phyloP scores from a whole-genome alignment of 2,888 invertebrate species.

The Nemurella pictetii region DNA sequence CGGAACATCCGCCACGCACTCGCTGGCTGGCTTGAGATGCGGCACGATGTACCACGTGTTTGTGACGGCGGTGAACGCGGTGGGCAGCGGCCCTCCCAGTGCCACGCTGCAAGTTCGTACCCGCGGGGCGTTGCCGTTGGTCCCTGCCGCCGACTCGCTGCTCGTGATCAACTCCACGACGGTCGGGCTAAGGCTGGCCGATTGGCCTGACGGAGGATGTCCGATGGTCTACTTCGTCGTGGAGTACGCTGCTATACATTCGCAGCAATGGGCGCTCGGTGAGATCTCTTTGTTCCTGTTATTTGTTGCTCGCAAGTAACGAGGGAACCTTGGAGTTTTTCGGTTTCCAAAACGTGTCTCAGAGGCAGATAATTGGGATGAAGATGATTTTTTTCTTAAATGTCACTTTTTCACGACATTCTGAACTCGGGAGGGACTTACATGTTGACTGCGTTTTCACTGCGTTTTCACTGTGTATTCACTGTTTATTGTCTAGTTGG shows the following conservation, averaged over 20 bases:
- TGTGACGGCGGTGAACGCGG: constrained; percentile 45
- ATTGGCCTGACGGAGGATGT: constrained; percentile 48
- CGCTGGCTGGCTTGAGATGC: constrained; percentile 44
- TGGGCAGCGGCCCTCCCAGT: constrained; percentile 47
- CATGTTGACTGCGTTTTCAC: not conserved
- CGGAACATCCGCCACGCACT: constrained; percentile 43
- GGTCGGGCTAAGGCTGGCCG: constrained; percentile 45
- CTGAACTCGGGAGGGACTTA: no score
- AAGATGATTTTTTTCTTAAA: no score
- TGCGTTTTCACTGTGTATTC: not conserved
- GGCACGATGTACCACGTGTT: constrained; percentile 45
- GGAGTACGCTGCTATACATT: constrained; percentile 46
- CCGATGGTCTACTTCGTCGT: constrained; percentile 47
- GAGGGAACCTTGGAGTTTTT: no score
- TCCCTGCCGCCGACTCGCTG: constrained; percentile 45
- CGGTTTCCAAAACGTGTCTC: no score
- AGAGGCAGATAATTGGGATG: no score
- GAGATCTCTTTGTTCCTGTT: constrained; percentile 9
- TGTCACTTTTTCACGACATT: no score
- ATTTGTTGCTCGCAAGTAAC: no score
- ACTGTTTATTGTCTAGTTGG: constrained; percentile 35
- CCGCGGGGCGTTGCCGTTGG: constrained; percentile 45
- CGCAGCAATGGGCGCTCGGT: constrained; percentile 43
- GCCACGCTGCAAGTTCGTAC: constrained; percentile 45
- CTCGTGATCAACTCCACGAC: constrained; percentile 46